Conservation (phyloP, 2,888 invertebrate genomes). For the Troides helena region DNA sequence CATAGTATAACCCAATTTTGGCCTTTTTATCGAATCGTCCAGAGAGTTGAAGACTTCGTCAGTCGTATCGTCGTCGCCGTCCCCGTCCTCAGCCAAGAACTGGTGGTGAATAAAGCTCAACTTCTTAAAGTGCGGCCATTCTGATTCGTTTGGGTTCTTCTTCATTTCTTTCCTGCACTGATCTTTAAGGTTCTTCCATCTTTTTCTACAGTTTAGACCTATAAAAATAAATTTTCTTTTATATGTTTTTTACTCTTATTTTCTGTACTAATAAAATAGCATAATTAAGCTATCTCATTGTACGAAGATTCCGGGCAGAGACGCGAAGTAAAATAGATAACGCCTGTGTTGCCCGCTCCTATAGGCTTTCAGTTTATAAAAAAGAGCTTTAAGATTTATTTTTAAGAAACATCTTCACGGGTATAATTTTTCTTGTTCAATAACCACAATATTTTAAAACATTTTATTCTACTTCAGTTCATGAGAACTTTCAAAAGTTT, state of each 20-base stretch:
- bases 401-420: too few species aligned
- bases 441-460: too few species aligned
- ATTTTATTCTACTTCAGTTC: too few species aligned
- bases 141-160: slow-evolving; percentile 62
- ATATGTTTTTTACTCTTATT: background rate
- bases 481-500: too few species aligned
- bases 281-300: too few species aligned
- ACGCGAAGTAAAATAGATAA: too few species aligned
- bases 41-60: slow-evolving; percentile 65
- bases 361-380: too few species aligned
- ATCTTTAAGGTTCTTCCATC: slow-evolving; percentile 77
- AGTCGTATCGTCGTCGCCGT: slow-evolving; percentile 62
- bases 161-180: slow-evolving; percentile 76
- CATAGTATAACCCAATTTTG: slow-evolving; percentile 71
- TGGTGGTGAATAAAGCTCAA: slow-evolving; percentile 71
- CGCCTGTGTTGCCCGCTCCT: too few species aligned
- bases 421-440: too few species aligned
- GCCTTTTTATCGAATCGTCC: slow-evolving; percentile 68
- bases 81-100: slow-evolving; percentile 68
- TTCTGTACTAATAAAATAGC: background rate
- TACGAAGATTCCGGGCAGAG: too few species aligned
- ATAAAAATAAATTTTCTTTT: slow-evolving; percentile 34
- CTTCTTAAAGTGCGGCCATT: slow-evolving; percentile 72
- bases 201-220: slow-evolving; percentile 71
- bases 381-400: too few species aligned